Evolutionary conservation across 1,140 invertebrate species (phyloP), one percentile per base, ranked within the genome.

Genomic region (Apis dorsata): DNA sequence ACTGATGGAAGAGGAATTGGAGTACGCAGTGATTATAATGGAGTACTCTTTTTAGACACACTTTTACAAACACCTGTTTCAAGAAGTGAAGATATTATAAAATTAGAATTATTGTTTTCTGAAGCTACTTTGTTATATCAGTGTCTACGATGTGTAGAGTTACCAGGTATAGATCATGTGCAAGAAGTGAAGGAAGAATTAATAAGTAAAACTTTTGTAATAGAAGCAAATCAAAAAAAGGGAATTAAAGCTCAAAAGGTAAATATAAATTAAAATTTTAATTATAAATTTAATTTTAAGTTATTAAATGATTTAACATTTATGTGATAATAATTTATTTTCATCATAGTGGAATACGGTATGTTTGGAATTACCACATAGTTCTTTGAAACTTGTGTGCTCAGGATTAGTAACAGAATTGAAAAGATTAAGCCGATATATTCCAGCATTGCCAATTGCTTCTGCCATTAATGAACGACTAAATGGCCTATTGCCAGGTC

Each of bases 201-300:
- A 71, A 96, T 96, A 74, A 95, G 95, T 90, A 96, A 97, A 91
- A 97, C 98, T 86, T 94, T 95, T 86, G 93, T 94, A 84, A 96
- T 95, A 53, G 96, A 97, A 86, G 94, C 96, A 84, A 95, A 95
- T 81, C 95, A 96, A 60, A 97, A 97, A 89, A 97, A 96, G 92
- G 97, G 97, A 86, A 97, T 98, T 51, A 98, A 98, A 94, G 96
- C 97, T 74, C 96, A 97, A 93, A 97, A 97, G 94, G 96, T 97
- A 93, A 93, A 91, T 66, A 66, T 13, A 44, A 13, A 21, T 17
- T 62, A 59, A 17, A 11, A 44, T 4, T 34, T 34, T 34, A 34
- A 10, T 65, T n/a, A 12, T 57, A 65, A 62, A 60, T 34, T 34
- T n/a, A 44, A 19, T 73, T 21, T 72, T 53, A 44, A 28, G 15